phyloP scores from a whole-genome alignment of 2,113 vertebrate genomes.

The Ophthalmolycus amberensis region DNA sequence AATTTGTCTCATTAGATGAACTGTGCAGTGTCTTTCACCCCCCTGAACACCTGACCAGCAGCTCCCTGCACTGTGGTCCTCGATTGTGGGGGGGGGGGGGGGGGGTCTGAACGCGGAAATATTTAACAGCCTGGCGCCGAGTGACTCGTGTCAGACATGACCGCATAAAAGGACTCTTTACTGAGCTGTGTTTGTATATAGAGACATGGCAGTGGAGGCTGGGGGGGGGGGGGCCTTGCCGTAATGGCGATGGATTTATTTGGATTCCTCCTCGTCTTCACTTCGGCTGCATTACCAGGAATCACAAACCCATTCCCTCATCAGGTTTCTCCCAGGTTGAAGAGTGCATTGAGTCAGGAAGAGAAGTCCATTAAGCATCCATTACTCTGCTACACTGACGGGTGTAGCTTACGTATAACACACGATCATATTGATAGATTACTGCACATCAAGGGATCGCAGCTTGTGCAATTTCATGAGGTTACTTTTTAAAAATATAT shows the following conservation, averaged over 20 bases:
- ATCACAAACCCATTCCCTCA: slow-evolving; percentile 33
- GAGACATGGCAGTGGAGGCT: too few species aligned
- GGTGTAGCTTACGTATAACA: not conserved
- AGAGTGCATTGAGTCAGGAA: slow-evolving; percentile 33
- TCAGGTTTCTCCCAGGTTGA: slow-evolving; percentile 24
- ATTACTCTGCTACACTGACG: slow-evolving; percentile 25
- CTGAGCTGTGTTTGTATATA: not conserved
- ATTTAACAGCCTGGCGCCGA: slow-evolving; percentile 60
- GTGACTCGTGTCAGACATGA: slow-evolving; percentile 55
- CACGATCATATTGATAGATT: not conserved
- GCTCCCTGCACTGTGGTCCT: slow-evolving; percentile 27
- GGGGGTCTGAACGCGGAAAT: slow-evolving; percentile 35
- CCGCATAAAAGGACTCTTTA: slow-evolving; percentile 20
- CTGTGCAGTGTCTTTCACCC: slow-evolving; percentile 3
- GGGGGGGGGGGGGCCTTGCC: not conserved
- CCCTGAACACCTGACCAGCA: slow-evolving; percentile 19
- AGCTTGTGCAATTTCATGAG: not conserved
- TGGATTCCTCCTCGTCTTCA: slow-evolving; percentile 19
- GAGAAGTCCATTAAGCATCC: slow-evolving; percentile 42
- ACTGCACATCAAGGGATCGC: slow-evolving; percentile 9
- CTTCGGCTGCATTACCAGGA: slow-evolving; percentile 45
- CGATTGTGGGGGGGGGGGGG: slow-evolving; percentile 17
- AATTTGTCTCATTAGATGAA: not conserved
- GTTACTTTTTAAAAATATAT: not conserved
- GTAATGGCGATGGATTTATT: slow-evolving; percentile 39